These are phyloP conservation scores for Rotaria macrura DNA, from an alignment of 2,888 invertebrate genomes.

Conservation along the genomic window DNA sequence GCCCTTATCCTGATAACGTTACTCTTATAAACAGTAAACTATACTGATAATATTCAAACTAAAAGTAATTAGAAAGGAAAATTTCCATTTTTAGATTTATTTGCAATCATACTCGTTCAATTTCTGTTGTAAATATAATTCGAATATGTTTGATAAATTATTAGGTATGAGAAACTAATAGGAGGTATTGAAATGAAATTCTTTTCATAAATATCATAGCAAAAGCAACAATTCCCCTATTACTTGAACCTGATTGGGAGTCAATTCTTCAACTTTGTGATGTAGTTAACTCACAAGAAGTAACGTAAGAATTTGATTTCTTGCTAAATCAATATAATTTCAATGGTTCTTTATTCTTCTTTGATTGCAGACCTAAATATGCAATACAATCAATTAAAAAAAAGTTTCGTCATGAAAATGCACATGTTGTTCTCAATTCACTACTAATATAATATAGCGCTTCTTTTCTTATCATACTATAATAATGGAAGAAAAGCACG, in stretches of 20 bases:
- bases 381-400: conserved; percentile 76
- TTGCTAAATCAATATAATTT: neutral
- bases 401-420: conserved; percentile 76
- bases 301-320: conserved; percentile 63
- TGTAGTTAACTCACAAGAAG: conserved; percentile 85
- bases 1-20: too few species aligned
- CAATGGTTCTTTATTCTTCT: conserved; percentile 27
- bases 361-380: conserved; percentile 56
- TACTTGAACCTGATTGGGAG: conserved; percentile 91
- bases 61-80: too few species aligned
- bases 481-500: too few species aligned
- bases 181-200: too few species aligned
- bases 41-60: too few species aligned
- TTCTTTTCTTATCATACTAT: too few species aligned
- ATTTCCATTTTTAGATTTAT: too few species aligned
- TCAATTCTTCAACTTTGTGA: conserved; percentile 86
- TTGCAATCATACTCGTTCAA: too few species aligned
- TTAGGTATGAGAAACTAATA: conserved; percentile 25
- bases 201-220: too few species aligned
- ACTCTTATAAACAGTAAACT: too few species aligned
- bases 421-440: conserved; percentile 80
- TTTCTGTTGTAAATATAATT: too few species aligned
- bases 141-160: conserved; percentile 31
- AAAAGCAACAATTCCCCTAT: conserved; percentile 85
- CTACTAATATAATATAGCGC: conserved; percentile 65